phyloP scores from a whole-genome alignment of 2,888 invertebrate species.

The Gastracanthus pulcherrimus region DNA sequence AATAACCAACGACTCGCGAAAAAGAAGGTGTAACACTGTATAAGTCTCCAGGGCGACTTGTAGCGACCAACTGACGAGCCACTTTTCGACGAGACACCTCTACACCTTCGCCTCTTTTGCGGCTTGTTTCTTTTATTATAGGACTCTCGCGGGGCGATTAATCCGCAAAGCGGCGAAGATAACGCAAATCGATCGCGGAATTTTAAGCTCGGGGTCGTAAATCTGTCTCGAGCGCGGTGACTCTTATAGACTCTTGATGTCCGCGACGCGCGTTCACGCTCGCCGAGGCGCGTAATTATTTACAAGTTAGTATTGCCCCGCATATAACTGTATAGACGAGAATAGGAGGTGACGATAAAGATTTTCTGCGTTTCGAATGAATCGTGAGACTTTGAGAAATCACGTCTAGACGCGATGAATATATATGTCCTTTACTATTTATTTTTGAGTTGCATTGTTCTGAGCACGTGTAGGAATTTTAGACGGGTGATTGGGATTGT shows the following conservation, averaged over 20 bases:
- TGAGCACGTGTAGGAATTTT: background rate
- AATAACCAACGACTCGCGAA: background rate
- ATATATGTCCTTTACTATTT: too few species aligned
- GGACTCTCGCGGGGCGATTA: constrained; percentile 22
- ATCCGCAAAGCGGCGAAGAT: constrained; percentile 11
- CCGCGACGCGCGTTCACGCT: too few species aligned
- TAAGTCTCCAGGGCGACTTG: background rate
- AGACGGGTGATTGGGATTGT: background rate
- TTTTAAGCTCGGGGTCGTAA: constrained; percentile 40
- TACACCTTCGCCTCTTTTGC: background rate
- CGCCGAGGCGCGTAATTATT: background rate
- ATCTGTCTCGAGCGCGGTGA: constrained; percentile 29
- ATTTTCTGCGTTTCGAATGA: background rate
- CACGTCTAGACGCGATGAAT: background rate
- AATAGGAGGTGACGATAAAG: background rate
- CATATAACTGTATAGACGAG: too few species aligned
- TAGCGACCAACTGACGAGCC: background rate
- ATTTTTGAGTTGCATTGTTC: too few species aligned
- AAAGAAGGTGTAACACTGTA: background rate
- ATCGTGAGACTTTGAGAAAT: background rate
- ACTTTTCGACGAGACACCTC: background rate
- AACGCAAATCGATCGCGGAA: constrained; percentile 31
- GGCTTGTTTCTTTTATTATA: constrained; percentile 6
- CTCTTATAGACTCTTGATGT: too few species aligned
- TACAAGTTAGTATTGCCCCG: background rate